Evolutionary conservation across 92 coral and sea anemone genomes (phyloP), one percentile per base, ranked within the genome.

Genomic region (Porites lobata): DNA sequence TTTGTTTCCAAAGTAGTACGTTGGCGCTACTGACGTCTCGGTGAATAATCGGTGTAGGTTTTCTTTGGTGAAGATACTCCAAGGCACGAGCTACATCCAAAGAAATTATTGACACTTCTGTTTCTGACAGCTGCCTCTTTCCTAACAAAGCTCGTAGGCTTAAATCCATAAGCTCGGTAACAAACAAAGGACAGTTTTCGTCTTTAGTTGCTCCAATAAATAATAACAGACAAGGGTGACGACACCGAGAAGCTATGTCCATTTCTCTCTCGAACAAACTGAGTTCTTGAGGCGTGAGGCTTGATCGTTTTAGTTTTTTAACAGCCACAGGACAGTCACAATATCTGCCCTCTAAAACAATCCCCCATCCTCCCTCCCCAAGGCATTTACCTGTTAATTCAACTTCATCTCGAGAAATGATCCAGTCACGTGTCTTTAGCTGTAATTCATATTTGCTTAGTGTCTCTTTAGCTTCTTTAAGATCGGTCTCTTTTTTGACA

Each of bases 11-110:
- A 50, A 95, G 92, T 73, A 93, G 72, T 85, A 95, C 98, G 59
- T 95, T 95, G 18, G 98, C 90, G 58, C 96, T 93, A 80, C 98
- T 95, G 65, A 95, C 86, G 66, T 95, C 98, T n/a, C 96, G 93
- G 69, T 95, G 98, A 21, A 95, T 86, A 58, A 95, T 95, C 13
- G 58, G 58, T 12, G 9, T 54, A 1, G 58, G 58, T 64, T 95
- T 86, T 71, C 81, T 93, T 59, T 89, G 92, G 66, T 95, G 98
- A 7, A 95, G 93, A 79, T 95, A 95, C 77, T 93, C 91, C 79
- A 95, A 82, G 8, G 90, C 96, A 18, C 62, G 86, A 51, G 94
- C 77, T 14, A 93, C 96, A 63, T 93, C 96, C 7, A 87, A 81
- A 53, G 93, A 78, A 22, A 95, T 64, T 2, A 83, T 79, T 7